Percentiles rank a stretch among this genome's conserved stretches.
These are phyloP conservation scores for Pterocles orientalis DNA, from an alignment of 2,113 vertebrate genomes.

Conservation along the genomic window DNA sequence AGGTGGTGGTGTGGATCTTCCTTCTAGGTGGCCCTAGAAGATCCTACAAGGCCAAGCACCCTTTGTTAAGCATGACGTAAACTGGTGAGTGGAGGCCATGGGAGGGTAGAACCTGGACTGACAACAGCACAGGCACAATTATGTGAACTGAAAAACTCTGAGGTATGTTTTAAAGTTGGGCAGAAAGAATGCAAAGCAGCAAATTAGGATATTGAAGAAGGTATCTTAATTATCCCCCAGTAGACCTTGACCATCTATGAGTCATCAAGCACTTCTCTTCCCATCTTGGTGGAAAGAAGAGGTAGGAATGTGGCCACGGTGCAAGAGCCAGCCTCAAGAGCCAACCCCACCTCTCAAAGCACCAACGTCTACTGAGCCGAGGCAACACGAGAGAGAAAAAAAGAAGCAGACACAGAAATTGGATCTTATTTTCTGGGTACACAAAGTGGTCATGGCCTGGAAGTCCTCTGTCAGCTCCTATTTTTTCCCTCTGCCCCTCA, in stretches of 20 bases:
- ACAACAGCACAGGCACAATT: rapidly evolving
- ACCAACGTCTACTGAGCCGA: background rate
- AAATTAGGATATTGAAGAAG: background rate
- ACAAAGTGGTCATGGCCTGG: rapidly evolving
- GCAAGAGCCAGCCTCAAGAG: background rate
- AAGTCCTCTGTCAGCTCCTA: background rate
- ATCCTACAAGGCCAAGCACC: background rate
- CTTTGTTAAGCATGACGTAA: background rate
- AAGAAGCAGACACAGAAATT: background rate
- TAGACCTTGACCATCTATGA: background rate
- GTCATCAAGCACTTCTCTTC: background rate
- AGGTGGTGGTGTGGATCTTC: background rate
- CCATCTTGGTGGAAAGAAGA: background rate
- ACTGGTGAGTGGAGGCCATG: rapidly evolving
- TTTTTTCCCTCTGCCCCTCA: background rate
- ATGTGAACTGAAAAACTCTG: background rate
- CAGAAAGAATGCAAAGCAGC: background rate
- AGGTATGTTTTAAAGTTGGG: background rate
- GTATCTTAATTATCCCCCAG: background rate
- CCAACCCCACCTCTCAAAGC: background rate
- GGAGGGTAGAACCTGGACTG: background rate
- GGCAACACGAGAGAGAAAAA: background rate
- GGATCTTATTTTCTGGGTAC: background rate
- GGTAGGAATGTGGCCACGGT: rapidly evolving
- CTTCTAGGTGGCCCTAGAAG: background rate